Percentiles rank a stretch among this genome's conserved stretches.
Conservation (phyloP, 2,113 vertebrate species). For the Mesoclemmys tuberculata region DNA sequence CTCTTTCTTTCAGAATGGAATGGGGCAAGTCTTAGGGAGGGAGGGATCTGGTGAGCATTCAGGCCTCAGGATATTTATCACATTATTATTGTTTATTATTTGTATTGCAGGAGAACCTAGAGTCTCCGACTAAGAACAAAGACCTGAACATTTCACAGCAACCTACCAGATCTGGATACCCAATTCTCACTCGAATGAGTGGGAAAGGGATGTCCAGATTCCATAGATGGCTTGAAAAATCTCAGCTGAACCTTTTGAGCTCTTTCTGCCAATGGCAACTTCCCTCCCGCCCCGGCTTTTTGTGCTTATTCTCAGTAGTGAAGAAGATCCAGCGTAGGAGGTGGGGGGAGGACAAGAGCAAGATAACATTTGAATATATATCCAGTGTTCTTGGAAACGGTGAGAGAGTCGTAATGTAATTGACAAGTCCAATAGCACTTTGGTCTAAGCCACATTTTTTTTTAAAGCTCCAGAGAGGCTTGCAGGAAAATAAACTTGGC, state of each 20-base stretch:
- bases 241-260: not conserved
- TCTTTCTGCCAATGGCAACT: constrained; percentile 51
- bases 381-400: constrained; percentile 72
- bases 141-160: not conserved
- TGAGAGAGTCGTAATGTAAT: constrained; percentile 75
- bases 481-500: constrained; percentile 31
- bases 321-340: constrained; percentile 64
- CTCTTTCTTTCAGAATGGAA: not conserved
- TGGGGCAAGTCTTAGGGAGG: not conserved
- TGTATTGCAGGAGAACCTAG: not conserved
- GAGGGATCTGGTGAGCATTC: not conserved
- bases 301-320: constrained; percentile 50
- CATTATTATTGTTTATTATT: not conserved
- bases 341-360: constrained; percentile 64
- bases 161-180: not conserved
- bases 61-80: not conserved
- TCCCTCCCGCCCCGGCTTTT: not conserved
- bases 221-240: constrained; percentile 67
- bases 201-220: constrained; percentile 23
- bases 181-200: constrained; percentile 1
- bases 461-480: constrained; percentile 33
- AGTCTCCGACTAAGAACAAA: not conserved
- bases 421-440: constrained; percentile 68
- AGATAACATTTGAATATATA: constrained; percentile 74
- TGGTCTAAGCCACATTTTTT: constrained; percentile 67